Evolutionary conservation across 2,797 vertebrate genomes (phyloP).

Genomic region (Manis pentadactyla): DNA sequence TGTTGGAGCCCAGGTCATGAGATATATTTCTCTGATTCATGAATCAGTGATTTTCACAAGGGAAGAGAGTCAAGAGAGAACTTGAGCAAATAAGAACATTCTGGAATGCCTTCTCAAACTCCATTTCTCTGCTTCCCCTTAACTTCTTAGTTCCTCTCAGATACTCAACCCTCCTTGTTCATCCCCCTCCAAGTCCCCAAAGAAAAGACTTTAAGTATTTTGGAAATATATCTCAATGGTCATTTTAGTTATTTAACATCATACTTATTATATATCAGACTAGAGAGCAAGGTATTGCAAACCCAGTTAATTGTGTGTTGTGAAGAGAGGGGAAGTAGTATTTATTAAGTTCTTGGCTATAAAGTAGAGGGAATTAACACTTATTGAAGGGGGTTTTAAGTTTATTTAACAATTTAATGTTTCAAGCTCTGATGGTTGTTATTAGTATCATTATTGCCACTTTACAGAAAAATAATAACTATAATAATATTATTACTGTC

Average conservation of each 20-base stretch:
- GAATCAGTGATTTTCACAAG: neutral
- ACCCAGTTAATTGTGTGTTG: neutral
- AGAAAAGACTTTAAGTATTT: neutral
- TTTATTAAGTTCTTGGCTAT: neutral
- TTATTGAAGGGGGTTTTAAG: neutral
- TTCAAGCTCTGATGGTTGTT: neutral
- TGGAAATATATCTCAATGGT: neutral
- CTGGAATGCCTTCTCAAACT: neutral
- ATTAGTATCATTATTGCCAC: neutral
- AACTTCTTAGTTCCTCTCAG: neutral
- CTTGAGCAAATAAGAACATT: neutral
- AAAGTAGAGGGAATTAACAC: neutral
- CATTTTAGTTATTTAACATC: slow-evolving; percentile 32
- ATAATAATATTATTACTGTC: neutral
- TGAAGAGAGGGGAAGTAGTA: neutral
- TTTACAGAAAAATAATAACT: neutral
- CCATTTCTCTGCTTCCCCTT: neutral
- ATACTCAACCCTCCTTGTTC: neutral
- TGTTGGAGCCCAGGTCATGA: neutral
- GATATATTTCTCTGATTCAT: neutral
- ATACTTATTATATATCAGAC: neutral
- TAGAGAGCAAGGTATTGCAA: slow-evolving; percentile 35
- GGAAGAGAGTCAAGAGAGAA: neutral
- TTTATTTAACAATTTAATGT: slow-evolving; percentile 13
- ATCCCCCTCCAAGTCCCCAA: neutral